Evolutionary conservation across 1,140 invertebrate genomes (phyloP), one percentile per base, ranked within the genome.

Genomic region (Papilio dardanus): DNA sequence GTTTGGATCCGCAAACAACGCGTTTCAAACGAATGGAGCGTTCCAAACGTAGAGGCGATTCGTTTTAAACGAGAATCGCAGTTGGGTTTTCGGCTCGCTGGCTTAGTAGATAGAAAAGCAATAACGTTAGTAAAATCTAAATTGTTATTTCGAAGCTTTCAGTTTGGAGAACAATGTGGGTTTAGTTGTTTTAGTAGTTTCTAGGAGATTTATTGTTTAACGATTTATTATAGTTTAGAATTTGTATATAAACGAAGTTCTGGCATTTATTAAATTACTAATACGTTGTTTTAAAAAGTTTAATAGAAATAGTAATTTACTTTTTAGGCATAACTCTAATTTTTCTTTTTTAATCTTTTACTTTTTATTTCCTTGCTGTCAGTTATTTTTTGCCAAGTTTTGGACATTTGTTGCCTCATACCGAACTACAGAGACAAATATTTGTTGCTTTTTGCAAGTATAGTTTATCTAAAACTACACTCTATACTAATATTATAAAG

Each of bases 1-100:
- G 33, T 69, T 69, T 69, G 67, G n/a, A 14, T 40, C 42, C 8
- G 21, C 67, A 69, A 69, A 69, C 35, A 68, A 68, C n/a, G 10
- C 67, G 33, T 37, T 37, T 33, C 67, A 40, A 69, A 69, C 35
- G 35, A 69, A 62, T 12, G 42, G 1, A 30, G 65, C 30, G 16
- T 31, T 31, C 28, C 65, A 66, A 66, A 66, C 65, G 30, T 66
- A 4, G 50, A 54, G 21, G 66, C n/a, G 67, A 69, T 24, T 69
- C 67, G 67, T 40, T 35, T 40, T 8, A 67, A 67, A 67, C 65
- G 65, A 19, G 6, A 35, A 67, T 67, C 30, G 24, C 24, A 14
- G 35, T 24, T 10, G 35, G 35, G 19, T 69, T 40, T 69, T 37
- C 67, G 31, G 33, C 31, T 69, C 67, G 35, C n/a, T 69, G 33